Conservation (phyloP, 2,797 vertebrate genomes). For the Threskiornis aethiopicus region DNA sequence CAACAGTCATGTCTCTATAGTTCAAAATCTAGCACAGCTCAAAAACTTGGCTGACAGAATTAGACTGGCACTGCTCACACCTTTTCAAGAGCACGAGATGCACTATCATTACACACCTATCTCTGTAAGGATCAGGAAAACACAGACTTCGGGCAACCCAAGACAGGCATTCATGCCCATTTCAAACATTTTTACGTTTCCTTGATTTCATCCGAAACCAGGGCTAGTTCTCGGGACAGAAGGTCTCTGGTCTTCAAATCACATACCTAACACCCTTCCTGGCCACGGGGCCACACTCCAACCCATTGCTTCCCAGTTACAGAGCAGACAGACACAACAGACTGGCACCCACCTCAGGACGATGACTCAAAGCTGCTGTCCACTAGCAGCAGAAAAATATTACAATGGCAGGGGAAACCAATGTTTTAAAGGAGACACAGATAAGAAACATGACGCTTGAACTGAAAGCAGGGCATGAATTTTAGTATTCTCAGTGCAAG, state of each 20-base stretch:
- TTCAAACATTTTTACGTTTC: background rate
- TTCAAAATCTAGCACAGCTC: background rate
- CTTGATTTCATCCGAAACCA: background rate
- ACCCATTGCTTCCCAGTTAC: background rate
- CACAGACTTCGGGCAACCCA: background rate
- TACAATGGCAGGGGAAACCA: background rate
- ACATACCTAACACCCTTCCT: background rate
- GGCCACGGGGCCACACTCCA: background rate
- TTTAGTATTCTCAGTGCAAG: background rate
- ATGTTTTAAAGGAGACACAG: background rate
- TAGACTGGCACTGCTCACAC: background rate
- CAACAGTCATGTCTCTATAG: background rate
- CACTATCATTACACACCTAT: rapidly evolving
- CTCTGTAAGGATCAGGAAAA: background rate
- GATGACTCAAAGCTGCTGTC: background rate
- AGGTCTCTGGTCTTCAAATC: background rate
- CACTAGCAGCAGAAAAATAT: background rate
- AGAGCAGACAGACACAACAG: background rate
- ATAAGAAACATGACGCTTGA: background rate
- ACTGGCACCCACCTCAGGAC: background rate
- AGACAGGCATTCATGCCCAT: background rate
- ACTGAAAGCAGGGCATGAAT: background rate
- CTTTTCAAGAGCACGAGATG: background rate
- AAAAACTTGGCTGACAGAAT: background rate
- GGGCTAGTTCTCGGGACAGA: background rate